phyloP scores from a whole-genome alignment of 2,888 invertebrate species.

The Catocala nupta region DNA sequence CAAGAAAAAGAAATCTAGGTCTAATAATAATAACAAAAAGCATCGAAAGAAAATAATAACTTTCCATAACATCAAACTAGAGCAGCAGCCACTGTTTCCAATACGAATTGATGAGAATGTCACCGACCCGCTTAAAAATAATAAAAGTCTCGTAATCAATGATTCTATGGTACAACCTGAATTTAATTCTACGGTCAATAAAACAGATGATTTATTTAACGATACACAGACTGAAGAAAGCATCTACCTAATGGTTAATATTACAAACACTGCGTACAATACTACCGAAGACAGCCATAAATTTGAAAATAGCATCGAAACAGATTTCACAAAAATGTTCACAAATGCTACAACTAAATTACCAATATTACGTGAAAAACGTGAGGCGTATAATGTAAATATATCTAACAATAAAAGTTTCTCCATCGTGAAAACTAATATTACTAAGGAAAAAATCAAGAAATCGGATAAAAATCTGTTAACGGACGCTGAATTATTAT shows the following conservation, averaged over 20 bases:
- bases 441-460: slow-evolving; percentile 48
- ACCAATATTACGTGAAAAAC: slow-evolving; percentile 60
- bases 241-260: slow-evolving; percentile 65
- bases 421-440: slow-evolving; percentile 14
- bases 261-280: slow-evolving; percentile 66
- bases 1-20: slow-evolving; percentile 76
- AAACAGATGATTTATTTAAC: slow-evolving; percentile 50
- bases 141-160: slow-evolving; percentile 33
- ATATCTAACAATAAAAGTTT: slow-evolving; percentile 14
- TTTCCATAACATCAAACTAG: slow-evolving; percentile 70
- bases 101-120: slow-evolving; percentile 51
- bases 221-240: slow-evolving; percentile 61
- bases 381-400: slow-evolving; percentile 47
- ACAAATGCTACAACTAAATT: slow-evolving; percentile 56
- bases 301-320: slow-evolving; percentile 75
- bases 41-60: slow-evolving; percentile 74
- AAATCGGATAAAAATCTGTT: slow-evolving; percentile 61
- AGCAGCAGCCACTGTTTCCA: slow-evolving; percentile 56
- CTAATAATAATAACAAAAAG: slow-evolving; percentile 68
- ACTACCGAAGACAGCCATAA: slow-evolving; percentile 54
- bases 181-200: slow-evolving; percentile 44
- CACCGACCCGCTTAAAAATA: slow-evolving; percentile 36
- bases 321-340: slow-evolving; percentile 57
- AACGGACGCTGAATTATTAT: slow-evolving; percentile 68
- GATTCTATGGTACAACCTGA: slow-evolving; percentile 39